Percentiles rank a stretch among this genome's conserved stretches.
Conservation (phyloP, 2,888 invertebrate genomes). For the Lepidocyrtoides sp. region DNA sequence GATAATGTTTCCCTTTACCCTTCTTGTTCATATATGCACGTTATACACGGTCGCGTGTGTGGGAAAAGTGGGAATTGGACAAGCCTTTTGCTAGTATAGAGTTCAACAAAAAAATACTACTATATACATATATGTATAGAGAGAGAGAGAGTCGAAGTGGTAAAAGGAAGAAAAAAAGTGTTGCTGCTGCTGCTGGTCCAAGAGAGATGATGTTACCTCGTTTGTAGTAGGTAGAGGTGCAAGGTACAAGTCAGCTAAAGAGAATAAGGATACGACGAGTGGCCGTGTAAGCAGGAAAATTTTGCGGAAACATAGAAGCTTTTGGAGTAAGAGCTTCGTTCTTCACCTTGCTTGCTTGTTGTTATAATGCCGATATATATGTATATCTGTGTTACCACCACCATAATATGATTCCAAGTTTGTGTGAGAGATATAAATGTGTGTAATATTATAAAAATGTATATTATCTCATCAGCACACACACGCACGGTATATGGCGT, state of each 20-base stretch:
- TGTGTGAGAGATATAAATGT: not conserved
- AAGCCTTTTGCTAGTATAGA: conserved; percentile 20
- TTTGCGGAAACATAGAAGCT: conserved; percentile 63
- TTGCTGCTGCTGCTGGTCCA: conserved; percentile 21
- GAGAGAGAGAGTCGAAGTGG: too few relatives aligned
- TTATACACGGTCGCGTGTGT: conserved; percentile 31
- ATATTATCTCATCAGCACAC: not conserved
- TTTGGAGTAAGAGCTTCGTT: not conserved
- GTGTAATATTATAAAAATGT: not conserved
- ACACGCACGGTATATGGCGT: not conserved
- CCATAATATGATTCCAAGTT: not conserved
- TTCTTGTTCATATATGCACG: not conserved
- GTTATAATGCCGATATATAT: not conserved
- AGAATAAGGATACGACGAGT: conserved; percentile 57
- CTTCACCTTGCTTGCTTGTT: not conserved
- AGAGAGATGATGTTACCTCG: conserved; percentile 36
- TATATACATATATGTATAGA: too few relatives aligned
- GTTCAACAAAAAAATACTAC: too few relatives aligned
- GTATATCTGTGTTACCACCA: not conserved
- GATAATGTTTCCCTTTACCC: conserved; percentile 20
- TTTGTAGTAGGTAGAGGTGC: conserved; percentile 73
- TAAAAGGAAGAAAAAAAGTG: too few relatives aligned
- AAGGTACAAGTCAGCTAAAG: too few relatives aligned
- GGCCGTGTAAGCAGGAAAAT: conserved; percentile 72
- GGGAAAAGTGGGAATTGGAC: not conserved